Evolutionary conservation across 2,888 invertebrate species (phyloP), one percentile per base, ranked within the genome.

Genomic region (Drosophila mayaguana): DNA sequence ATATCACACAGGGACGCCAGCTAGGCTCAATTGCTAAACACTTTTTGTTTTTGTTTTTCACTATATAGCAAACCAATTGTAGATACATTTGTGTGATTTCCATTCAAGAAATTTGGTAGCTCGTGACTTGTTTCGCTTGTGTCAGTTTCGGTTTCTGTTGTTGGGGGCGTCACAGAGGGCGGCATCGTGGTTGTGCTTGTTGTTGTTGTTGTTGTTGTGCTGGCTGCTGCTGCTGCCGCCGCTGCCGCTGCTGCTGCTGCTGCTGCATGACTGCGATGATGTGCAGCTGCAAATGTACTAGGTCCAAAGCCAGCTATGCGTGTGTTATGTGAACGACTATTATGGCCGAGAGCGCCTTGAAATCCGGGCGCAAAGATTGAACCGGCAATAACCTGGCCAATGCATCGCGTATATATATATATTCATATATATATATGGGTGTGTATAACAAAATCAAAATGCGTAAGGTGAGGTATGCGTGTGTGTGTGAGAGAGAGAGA

Each of bases 351-450:
- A 43, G 91, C 92, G 68, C 92, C 91, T 74, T 91, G 84, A 80
- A 92, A 92, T 89, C 92, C 92, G 51, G 92, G 92, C 64, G 92
- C 92, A 64, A 92, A 91, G 80, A 92, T 91, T 46, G 92, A 92
- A 73, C 92, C 92, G 75, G 92, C 91, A 74, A 92, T 91, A 74
- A 92, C 89, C 92, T 92, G 59, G 61, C 79, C 79, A 63, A 62
- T 55, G 43, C 53, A 25, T 18, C 20, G 72, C 60, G 50, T 77
- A 71, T 18, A 25, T 73, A n/a, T 18, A 38, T n/a, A 45, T 45
- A 7, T 16, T 9, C 8, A 25, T 25, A 22, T 12, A 7, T 42
- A 18, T 38, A 25, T 28, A 38, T 40, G 25, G 25, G 11, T 42
- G 18, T 55, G 12, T 53, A 25, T n/a, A 32, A 36, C 34, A 46